These are phyloP conservation scores for Hydractinia echinata DNA, from an alignment of 30 jellyfish, hydroid and myxozoan species.

Conservation along the genomic window DNA sequence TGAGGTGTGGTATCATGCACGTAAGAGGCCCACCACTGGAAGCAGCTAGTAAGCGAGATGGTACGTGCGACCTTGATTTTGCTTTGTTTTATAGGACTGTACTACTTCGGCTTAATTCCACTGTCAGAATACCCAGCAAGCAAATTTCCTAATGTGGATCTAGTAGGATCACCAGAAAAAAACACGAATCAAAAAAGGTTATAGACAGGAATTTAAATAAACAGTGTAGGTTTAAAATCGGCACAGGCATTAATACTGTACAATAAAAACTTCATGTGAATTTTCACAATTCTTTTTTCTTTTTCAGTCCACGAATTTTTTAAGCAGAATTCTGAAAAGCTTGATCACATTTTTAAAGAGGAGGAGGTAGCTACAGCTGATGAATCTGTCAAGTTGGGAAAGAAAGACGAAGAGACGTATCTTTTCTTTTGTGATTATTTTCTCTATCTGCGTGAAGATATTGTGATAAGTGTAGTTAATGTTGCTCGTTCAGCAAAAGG, in stretches of 20 bases:
- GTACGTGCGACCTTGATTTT: slow-evolving; percentile 14
- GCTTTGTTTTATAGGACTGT: no score
- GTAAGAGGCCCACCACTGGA: slow-evolving; percentile 69
- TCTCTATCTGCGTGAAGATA: no score
- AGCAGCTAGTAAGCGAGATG: slow-evolving; percentile 55
- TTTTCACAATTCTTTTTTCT: background rate
- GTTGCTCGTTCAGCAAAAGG: no score
- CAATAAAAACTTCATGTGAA: background rate
- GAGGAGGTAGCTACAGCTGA: slow-evolving; percentile 55
- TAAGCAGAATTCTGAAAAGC: slow-evolving; percentile 38
- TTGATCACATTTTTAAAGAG: slow-evolving; percentile 35
- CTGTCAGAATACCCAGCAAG: no score
- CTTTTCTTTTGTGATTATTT: background rate
- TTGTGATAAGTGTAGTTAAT: no score
- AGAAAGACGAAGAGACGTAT: slow-evolving; percentile 49
- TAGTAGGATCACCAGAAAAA: no score
- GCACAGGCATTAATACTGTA: no score
- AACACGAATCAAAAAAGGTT: no score
- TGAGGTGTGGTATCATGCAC: slow-evolving; percentile 83
- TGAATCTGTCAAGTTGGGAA: slow-evolving; percentile 75
- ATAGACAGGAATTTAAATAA: no score
- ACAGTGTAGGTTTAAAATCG: no score
- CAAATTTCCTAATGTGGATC: no score
- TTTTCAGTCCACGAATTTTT: slow-evolving; percentile 60
- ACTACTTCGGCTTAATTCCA: no score